phyloP scores from a whole-genome alignment of 53 echinoderm and acorn worm genomes.

The Luidia sarsii region DNA sequence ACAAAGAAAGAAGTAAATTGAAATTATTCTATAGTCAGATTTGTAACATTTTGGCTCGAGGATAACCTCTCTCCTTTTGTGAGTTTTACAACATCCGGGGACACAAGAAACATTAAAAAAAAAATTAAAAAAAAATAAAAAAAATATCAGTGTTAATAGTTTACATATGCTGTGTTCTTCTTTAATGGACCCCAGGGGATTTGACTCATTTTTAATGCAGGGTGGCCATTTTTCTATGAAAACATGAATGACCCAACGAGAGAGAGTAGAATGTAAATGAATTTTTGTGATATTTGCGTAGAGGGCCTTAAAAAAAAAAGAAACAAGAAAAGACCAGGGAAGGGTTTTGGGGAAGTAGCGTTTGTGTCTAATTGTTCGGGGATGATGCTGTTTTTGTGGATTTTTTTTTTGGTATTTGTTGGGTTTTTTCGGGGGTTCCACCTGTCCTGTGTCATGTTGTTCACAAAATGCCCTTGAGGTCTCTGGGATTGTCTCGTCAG shows the following conservation, averaged over 20 bases:
- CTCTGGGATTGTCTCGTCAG: no score
- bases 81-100: no score
- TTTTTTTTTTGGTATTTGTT: neutral
- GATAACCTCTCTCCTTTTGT: no score
- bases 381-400: neutral
- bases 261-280: neutral
- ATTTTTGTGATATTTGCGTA: neutral
- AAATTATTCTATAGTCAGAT: no score
- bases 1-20: no score
- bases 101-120: neutral
- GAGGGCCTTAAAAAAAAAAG: neutral
- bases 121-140: neutral
- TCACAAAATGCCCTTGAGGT: no score
- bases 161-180: neutral
- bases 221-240: no score
- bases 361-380: neutral
- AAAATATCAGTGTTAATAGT: no score
- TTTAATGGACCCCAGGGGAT: conserved; percentile 21
- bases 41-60: no score
- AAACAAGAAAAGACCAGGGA: neutral
- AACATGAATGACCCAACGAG: neutral
- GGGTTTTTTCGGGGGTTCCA: neutral
- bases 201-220: neutral
- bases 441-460: no score
- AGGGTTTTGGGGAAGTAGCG: no score